Evolutionary conservation across 2,888 invertebrate genomes (phyloP), one percentile per base, ranked within the genome.

Genomic region (Tinea trinotella): DNA sequence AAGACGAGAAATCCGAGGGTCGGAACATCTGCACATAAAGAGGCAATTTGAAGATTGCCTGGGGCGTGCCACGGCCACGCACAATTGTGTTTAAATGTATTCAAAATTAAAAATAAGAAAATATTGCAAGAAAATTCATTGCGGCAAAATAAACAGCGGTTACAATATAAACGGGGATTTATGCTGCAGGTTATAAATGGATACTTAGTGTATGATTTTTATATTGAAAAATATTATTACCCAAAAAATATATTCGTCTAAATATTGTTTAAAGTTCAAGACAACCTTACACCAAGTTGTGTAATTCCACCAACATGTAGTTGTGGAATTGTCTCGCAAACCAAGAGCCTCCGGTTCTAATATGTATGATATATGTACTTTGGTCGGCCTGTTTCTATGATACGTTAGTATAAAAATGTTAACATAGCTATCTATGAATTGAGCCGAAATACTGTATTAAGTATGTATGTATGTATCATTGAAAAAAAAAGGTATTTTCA

Each of bases 11-110:
- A 81, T 76, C 78, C 79, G 82, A 78, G 83, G 82, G 81, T 80
- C 71, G 84, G 78, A 80, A 81, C 83, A 82, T 85, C 84, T 83
- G 83, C 79, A 82, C 83, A 84, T 83, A 85, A 85, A 85, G 83
- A 84, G 84, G 84, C 84, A 85, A 85, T 85, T 85, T 85, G 83
- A 76, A 83, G 77, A 85, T 85, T 85, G 84, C 84, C 83, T 76
- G 76, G 79, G 84, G 83, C 83, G 79, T 67, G 71, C 79, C 69
- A 71, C 83, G 73, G 73, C 74, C 76, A 73, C 74, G 70, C 74
- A 74, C 81, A 79, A 83, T 83, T 82, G 80, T 82, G 73, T 76
- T 82, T 74, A 72, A 81, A 84, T 80, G 82, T 84, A 85, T 83
- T 81, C 82, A 81, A 83, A 82, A 80, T 82, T 78, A 80, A 76